A percentile compares a stretch with the other conserved stretches of the same genome.
These are phyloP conservation scores for Patiria miniata DNA, from an alignment of 35 echinoderm and acorn worm genomes.

Conservation along the genomic window DNA sequence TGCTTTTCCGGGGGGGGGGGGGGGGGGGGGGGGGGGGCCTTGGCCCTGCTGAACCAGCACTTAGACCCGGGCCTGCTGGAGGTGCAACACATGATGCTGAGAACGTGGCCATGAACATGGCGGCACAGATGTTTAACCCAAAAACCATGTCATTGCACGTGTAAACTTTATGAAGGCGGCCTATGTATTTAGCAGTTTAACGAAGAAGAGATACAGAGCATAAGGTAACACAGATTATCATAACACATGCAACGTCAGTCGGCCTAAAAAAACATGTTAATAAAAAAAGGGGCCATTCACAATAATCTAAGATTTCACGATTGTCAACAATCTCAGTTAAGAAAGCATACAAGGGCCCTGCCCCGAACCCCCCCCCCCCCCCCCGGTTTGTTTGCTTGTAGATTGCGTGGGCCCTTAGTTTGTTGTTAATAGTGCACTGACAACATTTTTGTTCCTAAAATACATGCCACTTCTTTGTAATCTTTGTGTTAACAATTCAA, in stretches of 20 bases:
- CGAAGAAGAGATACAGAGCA: background rate
- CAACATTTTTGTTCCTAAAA: background rate
- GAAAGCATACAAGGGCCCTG: too few species aligned
- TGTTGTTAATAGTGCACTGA: too few species aligned
- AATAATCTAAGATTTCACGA: too few species aligned
- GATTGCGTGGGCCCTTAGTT: too few species aligned
- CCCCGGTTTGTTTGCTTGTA: background rate
- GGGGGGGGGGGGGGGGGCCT: background rate
- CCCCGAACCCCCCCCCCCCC: too few species aligned
- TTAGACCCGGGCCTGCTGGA: background rate
- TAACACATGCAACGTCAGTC: background rate
- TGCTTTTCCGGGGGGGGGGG: background rate
- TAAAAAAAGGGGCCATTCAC: background rate
- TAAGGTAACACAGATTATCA: background rate
- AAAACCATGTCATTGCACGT: conserved; percentile 7
- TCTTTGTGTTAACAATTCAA: too few species aligned
- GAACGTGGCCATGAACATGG: background rate
- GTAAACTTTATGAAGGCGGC: conserved; percentile 1
- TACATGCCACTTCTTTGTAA: background rate
- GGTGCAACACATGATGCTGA: background rate
- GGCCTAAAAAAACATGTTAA: background rate
- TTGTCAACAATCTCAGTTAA: too few species aligned
- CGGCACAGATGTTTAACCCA: background rate
- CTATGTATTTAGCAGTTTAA: conserved; percentile 1
- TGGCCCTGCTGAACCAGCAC: background rate